A percentile compares a stretch with the other conserved stretches of the same genome.
Evolutionary conservation across 2,113 vertebrate genomes (phyloP).

Genomic region (Mugil cephalus): DNA sequence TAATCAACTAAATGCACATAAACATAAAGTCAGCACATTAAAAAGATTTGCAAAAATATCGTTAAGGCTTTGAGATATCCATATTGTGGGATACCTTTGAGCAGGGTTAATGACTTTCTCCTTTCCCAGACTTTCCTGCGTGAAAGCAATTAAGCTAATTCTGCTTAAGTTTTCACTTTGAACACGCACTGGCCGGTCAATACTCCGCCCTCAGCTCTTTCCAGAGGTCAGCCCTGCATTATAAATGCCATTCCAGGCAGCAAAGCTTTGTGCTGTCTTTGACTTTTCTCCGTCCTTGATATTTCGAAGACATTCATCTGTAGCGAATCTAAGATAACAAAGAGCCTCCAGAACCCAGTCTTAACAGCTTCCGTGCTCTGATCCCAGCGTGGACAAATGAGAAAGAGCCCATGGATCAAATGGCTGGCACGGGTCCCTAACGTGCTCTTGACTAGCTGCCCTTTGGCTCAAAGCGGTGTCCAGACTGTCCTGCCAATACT

Average conservation of each 20-base stretch:
- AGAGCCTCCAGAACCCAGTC: conserved; percentile 4
- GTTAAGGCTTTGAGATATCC: conserved; percentile 11
- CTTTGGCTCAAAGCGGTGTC: conserved; percentile 65
- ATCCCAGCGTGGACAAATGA: conserved; percentile 33
- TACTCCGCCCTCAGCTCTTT: conserved; percentile 57
- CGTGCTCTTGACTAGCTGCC: conserved; percentile 61
- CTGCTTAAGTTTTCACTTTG: conserved; percentile 73
- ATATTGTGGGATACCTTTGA: conserved; percentile 31
- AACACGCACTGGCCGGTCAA: conserved; percentile 46
- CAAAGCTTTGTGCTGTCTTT: conserved; percentile 31
- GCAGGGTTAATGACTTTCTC: conserved; percentile 56
- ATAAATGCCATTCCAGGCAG: conserved; percentile 40
- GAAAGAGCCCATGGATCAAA: conserved; percentile 45
- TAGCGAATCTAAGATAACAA: conserved; percentile 3
- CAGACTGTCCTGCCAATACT: conserved; percentile 69
- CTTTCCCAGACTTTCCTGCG: conserved; percentile 34
- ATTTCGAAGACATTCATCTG: conserved; percentile 25
- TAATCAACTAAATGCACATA: conserved; percentile 33
- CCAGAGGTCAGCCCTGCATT: conserved; percentile 45
- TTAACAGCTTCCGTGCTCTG: conserved; percentile 6
- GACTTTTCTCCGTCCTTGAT: conserved; percentile 46
- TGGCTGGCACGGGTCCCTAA: conserved; percentile 40
- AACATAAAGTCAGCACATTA: conserved; percentile 19
- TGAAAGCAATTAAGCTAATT: conserved; percentile 73
- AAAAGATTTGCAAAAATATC: conserved; percentile 18